A percentile compares a stretch with the other conserved stretches of the same genome.
phyloP scores from a whole-genome alignment of 2,113 vertebrate species.

The Lamprotornis superbus region DNA sequence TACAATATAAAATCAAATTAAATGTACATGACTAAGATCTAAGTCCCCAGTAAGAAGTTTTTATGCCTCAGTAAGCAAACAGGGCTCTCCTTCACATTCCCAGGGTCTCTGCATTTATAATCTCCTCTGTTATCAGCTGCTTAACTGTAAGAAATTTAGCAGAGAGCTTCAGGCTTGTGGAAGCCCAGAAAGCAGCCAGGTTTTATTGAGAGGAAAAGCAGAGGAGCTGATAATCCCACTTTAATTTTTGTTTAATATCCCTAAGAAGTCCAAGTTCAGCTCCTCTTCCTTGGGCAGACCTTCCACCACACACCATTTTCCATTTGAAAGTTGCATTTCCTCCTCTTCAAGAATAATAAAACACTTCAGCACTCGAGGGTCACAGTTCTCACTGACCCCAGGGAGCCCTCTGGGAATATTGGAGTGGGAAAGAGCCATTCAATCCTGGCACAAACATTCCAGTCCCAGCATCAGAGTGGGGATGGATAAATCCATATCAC shows the following conservation, averaged over 20 bases:
- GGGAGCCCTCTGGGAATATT: neutral
- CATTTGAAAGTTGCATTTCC: neutral
- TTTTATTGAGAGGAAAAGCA: neutral
- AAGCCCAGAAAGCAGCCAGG: neutral
- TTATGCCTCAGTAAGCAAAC: neutral
- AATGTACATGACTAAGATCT: neutral
- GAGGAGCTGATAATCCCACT: neutral
- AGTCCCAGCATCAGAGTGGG: rapidly evolving
- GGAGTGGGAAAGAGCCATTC: neutral
- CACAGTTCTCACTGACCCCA: neutral
- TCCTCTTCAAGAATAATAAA: neutral
- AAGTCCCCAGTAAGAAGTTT: neutral
- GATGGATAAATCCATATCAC: rapidly evolving
- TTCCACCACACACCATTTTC: neutral
- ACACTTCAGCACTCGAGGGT: neutral
- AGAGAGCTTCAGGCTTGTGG: neutral
- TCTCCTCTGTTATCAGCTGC: neutral
- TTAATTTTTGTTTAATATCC: neutral
- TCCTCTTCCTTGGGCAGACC: neutral
- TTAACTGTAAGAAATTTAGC: neutral
- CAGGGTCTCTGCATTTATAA: neutral
- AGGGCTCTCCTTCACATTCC: neutral
- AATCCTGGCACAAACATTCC: neutral
- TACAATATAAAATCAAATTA: neutral
- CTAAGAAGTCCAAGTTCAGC: neutral